A percentile compares a stretch with the other conserved stretches of the same genome.
Evolutionary conservation across 2,797 vertebrate species (phyloP).

Genomic region (Eulemur coronatus): DNA sequence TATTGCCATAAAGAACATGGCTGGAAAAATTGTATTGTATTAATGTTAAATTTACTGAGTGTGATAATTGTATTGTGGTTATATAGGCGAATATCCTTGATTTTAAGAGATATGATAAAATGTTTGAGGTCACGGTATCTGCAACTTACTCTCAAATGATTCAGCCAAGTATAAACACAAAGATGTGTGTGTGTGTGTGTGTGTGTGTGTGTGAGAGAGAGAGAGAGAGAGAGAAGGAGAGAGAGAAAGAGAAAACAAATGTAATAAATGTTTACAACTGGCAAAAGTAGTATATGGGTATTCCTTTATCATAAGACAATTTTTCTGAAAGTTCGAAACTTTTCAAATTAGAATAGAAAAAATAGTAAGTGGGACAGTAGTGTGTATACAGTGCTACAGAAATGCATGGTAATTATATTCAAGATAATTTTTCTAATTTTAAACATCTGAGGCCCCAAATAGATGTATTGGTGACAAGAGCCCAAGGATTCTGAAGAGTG

Average conservation of each 20-base stretch:
- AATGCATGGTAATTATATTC: not conserved
- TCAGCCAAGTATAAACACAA: not conserved
- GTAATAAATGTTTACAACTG: not conserved
- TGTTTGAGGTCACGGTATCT: not conserved
- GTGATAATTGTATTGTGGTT: not conserved
- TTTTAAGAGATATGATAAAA: not conserved
- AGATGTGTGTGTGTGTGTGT: not conserved
- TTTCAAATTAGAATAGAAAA: conserved; percentile 1
- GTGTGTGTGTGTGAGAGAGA: not conserved
- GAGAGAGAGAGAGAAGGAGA: not conserved
- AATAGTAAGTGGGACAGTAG: not conserved
- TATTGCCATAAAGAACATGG: not conserved
- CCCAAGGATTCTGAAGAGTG: not conserved
- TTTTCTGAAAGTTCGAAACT: not conserved
- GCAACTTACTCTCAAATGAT: not conserved
- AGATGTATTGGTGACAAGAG: not conserved
- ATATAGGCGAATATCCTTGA: not conserved
- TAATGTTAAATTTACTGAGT: not conserved
- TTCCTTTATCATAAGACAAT: not conserved
- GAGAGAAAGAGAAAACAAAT: not conserved
- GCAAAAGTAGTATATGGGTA: not conserved
- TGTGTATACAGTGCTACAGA: not conserved
- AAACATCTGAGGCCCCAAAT: not conserved
- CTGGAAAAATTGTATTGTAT: not conserved
- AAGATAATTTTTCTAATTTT: not conserved